Conservation (phyloP, 2,797 vertebrate genomes). For the Lutjanus campechanus region DNA sequence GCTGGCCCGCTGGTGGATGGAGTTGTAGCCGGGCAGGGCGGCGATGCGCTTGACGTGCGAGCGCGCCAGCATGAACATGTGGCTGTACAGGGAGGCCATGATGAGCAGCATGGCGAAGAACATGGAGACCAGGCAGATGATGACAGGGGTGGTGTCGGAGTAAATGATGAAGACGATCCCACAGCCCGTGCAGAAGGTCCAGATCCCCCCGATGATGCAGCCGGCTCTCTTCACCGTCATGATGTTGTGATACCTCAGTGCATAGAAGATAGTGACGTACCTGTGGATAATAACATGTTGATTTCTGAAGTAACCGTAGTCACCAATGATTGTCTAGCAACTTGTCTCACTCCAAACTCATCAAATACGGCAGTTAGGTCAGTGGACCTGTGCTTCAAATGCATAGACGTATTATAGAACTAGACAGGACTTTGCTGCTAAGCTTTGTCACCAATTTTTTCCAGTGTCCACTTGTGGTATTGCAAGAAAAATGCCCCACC, state of each 20-base stretch:
- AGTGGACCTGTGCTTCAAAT: too few species aligned
- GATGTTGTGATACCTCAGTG: constrained; percentile 96
- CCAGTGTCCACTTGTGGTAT: too few species aligned
- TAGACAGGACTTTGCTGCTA: too few species aligned
- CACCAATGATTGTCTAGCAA: not conserved
- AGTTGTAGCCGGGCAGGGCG: constrained; percentile 89
- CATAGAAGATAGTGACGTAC: constrained; percentile 98
- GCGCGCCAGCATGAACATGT: constrained; percentile 97
- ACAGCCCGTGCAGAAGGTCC: constrained; percentile 93
- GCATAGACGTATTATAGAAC: too few species aligned
- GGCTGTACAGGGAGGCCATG: constrained; percentile 98
- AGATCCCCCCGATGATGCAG: constrained; percentile 92
- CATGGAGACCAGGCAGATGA: constrained; percentile 96
- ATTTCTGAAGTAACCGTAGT: not conserved
- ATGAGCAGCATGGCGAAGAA: constrained; percentile 96
- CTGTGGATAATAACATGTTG: constrained; percentile 45
- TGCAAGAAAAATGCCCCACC: too few species aligned
- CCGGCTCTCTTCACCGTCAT: constrained; percentile 92
- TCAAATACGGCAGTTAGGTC: too few species aligned
- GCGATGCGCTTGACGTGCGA: constrained; percentile 96
- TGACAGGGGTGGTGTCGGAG: constrained; percentile 92
- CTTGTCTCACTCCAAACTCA: too few species aligned
- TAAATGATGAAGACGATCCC: constrained; percentile 96
- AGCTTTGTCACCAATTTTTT: too few species aligned
- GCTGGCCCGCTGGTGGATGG: constrained; percentile 92